Evolutionary conservation across 2,888 invertebrate species (phyloP).

Genomic region (Andrena dorsata): DNA sequence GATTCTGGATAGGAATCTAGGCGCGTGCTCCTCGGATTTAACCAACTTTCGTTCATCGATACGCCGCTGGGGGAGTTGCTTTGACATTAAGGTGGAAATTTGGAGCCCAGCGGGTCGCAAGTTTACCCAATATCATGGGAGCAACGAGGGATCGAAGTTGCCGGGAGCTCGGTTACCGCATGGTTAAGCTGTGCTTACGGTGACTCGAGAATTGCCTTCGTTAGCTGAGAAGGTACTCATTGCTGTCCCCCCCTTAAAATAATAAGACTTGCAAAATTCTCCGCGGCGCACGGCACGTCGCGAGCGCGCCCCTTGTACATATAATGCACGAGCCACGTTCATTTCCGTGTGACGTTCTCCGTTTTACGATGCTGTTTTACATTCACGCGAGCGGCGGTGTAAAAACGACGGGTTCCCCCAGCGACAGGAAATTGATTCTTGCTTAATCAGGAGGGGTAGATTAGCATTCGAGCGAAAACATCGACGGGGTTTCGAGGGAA

Average conservation of each 20-base stretch:
- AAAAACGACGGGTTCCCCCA: not conserved
- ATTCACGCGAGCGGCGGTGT: not conserved
- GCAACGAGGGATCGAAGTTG: constrained; percentile 52
- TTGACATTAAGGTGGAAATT: constrained; percentile 52
- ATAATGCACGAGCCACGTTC: not conserved
- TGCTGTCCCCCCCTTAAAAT: constrained; percentile 29
- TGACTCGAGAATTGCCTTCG: constrained; percentile 57
- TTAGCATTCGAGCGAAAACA: not conserved
- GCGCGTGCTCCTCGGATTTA: not conserved
- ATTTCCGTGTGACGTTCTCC: not conserved
- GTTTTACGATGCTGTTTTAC: not conserved
- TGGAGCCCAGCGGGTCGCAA: constrained; percentile 41
- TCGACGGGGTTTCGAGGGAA: not conserved
- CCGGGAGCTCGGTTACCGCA: constrained; percentile 43
- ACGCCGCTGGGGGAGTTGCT: constrained; percentile 35
- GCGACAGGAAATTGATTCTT: not conserved
- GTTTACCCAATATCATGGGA: constrained; percentile 61
- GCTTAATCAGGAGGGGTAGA: not conserved
- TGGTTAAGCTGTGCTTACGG: constrained; percentile 25
- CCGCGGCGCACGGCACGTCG: not conserved
- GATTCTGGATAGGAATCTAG: not conserved
- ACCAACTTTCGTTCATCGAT: constrained; percentile 30
- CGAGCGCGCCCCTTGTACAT: not conserved
- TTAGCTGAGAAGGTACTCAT: constrained; percentile 41
- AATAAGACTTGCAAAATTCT: constrained; percentile 38